Base-by-base conservation (phyloP, 2,888 invertebrate genomes). In the Nephrocerus scutellatus region DNA sequence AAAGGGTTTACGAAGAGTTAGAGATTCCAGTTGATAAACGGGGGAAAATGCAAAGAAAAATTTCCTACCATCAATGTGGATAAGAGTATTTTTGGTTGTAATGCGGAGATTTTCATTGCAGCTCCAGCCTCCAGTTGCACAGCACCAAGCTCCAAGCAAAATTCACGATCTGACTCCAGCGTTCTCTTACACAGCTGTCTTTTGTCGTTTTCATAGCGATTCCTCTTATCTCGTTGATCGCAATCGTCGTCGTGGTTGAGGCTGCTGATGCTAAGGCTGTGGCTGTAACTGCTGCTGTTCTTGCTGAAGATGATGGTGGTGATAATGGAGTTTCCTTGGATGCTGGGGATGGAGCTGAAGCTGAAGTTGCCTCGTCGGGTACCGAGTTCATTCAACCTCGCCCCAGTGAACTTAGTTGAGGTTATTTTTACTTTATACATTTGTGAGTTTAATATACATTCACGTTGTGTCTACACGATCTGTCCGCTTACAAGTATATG, bases 321-420 rank as follows among this genome's bases (percentile, higher is more conserved):
- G 45, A 44, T 33, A 39, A 36, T 36, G 42, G 46, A 36, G 18
- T 15, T 12, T 18, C 36, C 26, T 6, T n/a, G 6, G 2, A 30
- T 10, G 20, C 30, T 10, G n/a, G 3, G 5, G 9, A 20, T 18
- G 19, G 28, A 3, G 12, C 12, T 32, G 24, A 30, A 14, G 36
- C 28, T 36, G 30, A 24, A 10, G 24, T 32, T 20, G 10, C 7
- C n/a, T n/a, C n/a, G n/a, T n/a, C 48, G 48, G 49, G 48, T 44
- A 51, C 36, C 39, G 58, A 63, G 65, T 66, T 66, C 65, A 65
- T 66, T 66, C 65, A 66, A 65, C 65, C 65, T 66, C 65, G 65
- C 63, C 65, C 65, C 65, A 66, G 65, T 66, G 65, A 66, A 66
- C 65, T 66, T 64, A 64, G 59, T 56, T 63, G 62, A 65, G 65